Base-by-base conservation (phyloP, 2,888 invertebrate genomes). In the Itoplectis maculator region DNA sequence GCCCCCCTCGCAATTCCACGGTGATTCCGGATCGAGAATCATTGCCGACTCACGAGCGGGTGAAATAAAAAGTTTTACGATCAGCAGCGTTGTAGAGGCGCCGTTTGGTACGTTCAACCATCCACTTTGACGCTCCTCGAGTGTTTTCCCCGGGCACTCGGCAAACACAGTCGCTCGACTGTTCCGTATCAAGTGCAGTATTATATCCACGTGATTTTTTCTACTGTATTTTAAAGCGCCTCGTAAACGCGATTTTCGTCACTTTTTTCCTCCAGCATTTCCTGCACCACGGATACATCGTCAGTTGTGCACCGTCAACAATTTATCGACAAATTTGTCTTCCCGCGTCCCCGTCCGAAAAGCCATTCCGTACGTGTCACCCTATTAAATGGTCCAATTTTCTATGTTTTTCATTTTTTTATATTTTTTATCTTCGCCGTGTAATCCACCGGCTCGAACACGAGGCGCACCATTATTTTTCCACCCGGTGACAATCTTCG, bases 31-130 rank as follows among this genome's bases (percentile, higher is more conserved):
- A 61, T 35, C 61, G 37, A 8, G 18, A 61, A 61, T 61, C 61
- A 37, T 61, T 40, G 18, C 18, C 37, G 15, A 18, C 35, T 37
- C 37, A 18, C 18, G 4, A 40, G 61, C 2, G 37, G 29, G 29
- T 2, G 29, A 29, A 61, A 37, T 18, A 61, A 61, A 54, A 61
- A 61, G 61, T 40, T 37, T 61, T 61, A 61, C 61, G 61, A 61
- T 40, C 15, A 40, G 15, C 37, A 37, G 37, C n/a, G 61, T 18
- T 2, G 37, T 18, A 37, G 61, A 59, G n/a, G 1, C 8, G 42
- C 35, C 59, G 29, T 61, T 61, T 37, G 61, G 61, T 37, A 61
- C 15, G 35, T 40, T 37, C 35, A 40, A n/a, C 61, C 61, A 35
- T 61, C 8, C 9, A 37, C 18, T 8, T 61, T 61, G 61, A 61